Conservation (phyloP, 1,140 invertebrate species). For the Chelonus insularis region DNA sequence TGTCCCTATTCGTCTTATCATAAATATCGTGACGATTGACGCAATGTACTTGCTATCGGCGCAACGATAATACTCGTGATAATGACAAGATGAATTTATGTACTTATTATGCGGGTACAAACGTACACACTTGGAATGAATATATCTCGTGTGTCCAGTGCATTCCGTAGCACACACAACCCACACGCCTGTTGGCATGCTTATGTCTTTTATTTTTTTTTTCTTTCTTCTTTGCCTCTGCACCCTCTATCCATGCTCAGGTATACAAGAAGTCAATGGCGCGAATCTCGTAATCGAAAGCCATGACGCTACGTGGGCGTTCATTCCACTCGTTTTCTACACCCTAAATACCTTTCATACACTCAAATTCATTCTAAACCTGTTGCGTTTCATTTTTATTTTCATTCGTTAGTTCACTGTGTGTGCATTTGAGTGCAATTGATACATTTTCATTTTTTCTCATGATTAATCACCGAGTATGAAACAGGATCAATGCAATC, state of each 20-base stretch:
- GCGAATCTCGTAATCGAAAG: slow-evolving; percentile 29
- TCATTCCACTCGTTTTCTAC: slow-evolving; percentile 23
- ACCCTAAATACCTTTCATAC: slow-evolving; percentile 14
- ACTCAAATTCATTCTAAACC: slow-evolving; percentile 4
- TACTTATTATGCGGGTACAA: slow-evolving; percentile 27
- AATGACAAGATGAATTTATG: slow-evolving; percentile 23
- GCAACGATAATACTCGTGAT: slow-evolving; percentile 4
- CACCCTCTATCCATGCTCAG: not conserved
- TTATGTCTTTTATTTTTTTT: slow-evolving; percentile 21
- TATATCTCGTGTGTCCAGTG: slow-evolving; percentile 25
- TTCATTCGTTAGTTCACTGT: not conserved
- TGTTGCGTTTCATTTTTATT: not conserved
- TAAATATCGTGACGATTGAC: not conserved
- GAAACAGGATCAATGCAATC: too few species aligned
- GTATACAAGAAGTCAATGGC: slow-evolving; percentile 25
- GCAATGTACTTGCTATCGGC: not conserved
- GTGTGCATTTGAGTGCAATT: too few species aligned
- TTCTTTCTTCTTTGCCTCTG: slow-evolving; percentile 2
- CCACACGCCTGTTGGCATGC: slow-evolving; percentile 27
- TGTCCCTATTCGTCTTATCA: not conserved
- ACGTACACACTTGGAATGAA: slow-evolving; percentile 17
- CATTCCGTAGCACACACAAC: slow-evolving; percentile 25
- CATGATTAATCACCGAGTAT: too few species aligned
- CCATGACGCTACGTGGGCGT: slow-evolving; percentile 27
- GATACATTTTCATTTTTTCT: too few species aligned